phyloP scores from a whole-genome alignment of 2,888 invertebrate genomes.

The Dasypogon diadema region DNA sequence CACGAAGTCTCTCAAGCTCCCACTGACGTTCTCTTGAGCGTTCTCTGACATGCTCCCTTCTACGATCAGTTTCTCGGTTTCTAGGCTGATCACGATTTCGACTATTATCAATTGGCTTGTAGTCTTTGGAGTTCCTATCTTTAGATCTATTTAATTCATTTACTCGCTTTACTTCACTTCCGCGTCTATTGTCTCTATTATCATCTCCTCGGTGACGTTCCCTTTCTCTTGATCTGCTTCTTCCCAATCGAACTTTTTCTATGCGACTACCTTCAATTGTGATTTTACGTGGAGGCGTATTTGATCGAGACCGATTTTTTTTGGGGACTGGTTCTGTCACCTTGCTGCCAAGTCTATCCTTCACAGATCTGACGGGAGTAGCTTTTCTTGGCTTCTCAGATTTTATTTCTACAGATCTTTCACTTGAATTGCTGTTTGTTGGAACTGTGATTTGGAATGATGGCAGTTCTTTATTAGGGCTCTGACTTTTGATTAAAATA shows the following conservation, averaged over 20 bases:
- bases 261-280: conserved; percentile 50
- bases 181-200: background rate
- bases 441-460: conserved; percentile 72
- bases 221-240: conserved; percentile 52
- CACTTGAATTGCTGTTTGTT: conserved; percentile 66
- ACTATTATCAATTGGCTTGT: conserved; percentile 53
- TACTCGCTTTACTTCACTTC: conserved; percentile 48
- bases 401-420: conserved; percentile 69
- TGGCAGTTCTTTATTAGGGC: conserved; percentile 57
- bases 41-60: conserved; percentile 32
- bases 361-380: conserved; percentile 77
- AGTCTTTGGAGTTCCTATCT: conserved; percentile 59
- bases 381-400: conserved; percentile 69
- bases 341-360: conserved; percentile 80
- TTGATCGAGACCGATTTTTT: conserved; percentile 59
- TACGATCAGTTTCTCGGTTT: conserved; percentile 30
- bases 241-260: conserved; percentile 27
- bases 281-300: conserved; percentile 54
- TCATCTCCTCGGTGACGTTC: conserved; percentile 37
- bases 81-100: conserved; percentile 41
- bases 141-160: conserved; percentile 61
- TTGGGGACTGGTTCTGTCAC: conserved; percentile 45
- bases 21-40: conserved; percentile 33
- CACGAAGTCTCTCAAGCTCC: conserved; percentile 57
- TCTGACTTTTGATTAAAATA: conserved; percentile 57